Evolutionary conservation across 2,888 invertebrate species (phyloP).

Genomic region (Mantis religiosa): DNA sequence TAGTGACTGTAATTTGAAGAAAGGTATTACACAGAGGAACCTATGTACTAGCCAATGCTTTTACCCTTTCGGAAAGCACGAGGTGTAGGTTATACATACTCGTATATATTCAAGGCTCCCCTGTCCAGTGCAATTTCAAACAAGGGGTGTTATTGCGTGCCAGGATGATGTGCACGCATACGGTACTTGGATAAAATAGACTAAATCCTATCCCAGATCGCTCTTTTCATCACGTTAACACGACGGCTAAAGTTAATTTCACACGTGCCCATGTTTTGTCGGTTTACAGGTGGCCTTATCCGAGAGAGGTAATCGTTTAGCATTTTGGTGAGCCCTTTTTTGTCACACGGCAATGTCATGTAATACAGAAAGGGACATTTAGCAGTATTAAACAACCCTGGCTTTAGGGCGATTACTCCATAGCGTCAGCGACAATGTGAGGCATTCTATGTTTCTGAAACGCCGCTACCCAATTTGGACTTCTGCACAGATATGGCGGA

Average conservation of each 20-base stretch:
- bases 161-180: background rate
- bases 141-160: conserved; percentile 4
- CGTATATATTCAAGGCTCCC: background rate
- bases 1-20: too few relatives aligned
- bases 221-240: background rate
- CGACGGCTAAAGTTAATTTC: background rate
- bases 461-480: background rate
- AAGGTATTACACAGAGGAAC: too few relatives aligned
- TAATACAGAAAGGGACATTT: background rate
- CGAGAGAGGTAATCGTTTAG: background rate
- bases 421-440: background rate
- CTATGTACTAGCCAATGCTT: background rate
- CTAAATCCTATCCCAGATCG: background rate
- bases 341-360: background rate
- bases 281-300: background rate
- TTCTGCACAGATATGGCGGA: background rate
- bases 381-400: background rate
- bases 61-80: background rate
- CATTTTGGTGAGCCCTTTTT: background rate
- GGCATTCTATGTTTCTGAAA: background rate
- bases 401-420: background rate
- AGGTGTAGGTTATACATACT: background rate
- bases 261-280: background rate
- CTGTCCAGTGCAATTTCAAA: background rate
- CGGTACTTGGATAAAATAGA: background rate